These are phyloP conservation scores for Rhinoptilus africanus DNA, from an alignment of 2,113 vertebrate species.

Conservation along the genomic window DNA sequence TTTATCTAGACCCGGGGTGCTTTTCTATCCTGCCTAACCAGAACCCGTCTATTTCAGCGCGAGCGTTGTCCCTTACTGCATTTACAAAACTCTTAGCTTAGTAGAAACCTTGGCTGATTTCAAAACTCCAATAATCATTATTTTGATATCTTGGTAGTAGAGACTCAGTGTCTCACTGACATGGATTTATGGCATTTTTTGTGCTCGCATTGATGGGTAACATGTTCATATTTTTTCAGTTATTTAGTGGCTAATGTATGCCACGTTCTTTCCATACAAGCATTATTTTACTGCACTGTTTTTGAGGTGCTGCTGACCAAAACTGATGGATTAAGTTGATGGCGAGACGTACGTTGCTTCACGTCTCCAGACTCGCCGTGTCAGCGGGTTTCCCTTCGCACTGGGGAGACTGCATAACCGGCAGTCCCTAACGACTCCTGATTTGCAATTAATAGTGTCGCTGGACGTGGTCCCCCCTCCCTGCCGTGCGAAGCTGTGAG, in stretches of 20 bases:
- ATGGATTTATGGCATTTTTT: neutral
- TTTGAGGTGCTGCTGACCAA: neutral
- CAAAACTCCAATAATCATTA: neutral
- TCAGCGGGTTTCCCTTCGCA: rapidly evolving
- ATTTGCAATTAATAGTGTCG: neutral
- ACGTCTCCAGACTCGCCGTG: rapidly evolving
- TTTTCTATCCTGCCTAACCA: neutral
- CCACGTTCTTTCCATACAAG: no score
- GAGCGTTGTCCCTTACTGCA: rapidly evolving
- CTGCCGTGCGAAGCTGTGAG: rapidly evolving
- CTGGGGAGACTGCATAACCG: no score
- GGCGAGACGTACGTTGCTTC: rapidly evolving
- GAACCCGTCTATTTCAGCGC: neutral
- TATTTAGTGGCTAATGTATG: neutral
- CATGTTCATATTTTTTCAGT: neutral
- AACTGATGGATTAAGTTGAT: neutral
- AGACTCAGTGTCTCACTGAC: neutral
- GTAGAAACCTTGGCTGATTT: neutral
- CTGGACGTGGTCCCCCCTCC: neutral
- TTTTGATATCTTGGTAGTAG: rapidly evolving
- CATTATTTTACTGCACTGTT: neutral
- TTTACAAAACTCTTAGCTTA: neutral
- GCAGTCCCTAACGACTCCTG: neutral
- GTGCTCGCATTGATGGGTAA: neutral
- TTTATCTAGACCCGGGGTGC: no score